These are phyloP conservation scores for Nasonia giraulti DNA, from an alignment of 1,140 invertebrate species.

Conservation along the genomic window DNA sequence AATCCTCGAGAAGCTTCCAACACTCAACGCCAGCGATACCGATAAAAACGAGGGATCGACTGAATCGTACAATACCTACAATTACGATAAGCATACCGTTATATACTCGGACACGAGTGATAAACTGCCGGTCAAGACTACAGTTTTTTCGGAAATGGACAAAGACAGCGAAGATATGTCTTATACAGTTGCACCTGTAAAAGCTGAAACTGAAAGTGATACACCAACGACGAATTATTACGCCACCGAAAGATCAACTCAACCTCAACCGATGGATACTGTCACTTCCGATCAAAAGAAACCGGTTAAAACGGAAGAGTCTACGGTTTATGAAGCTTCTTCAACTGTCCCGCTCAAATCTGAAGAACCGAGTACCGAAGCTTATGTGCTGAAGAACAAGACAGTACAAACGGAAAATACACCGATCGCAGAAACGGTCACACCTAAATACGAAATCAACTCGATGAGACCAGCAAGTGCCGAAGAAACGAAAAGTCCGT, in stretches of 20 bases:
- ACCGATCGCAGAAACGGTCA: constrained; percentile 11
- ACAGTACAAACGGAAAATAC: constrained; percentile 21
- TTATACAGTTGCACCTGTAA: not conserved
- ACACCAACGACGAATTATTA: not conserved
- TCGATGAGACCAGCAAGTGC: not conserved
- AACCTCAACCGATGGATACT: not conserved
- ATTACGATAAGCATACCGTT: not conserved
- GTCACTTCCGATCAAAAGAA: not conserved
- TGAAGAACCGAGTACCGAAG: not conserved
- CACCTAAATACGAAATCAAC: not conserved
- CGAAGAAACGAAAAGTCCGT: not conserved
- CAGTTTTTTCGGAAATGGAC: not conserved
- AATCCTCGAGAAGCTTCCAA: not conserved
- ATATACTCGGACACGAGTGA: not conserved
- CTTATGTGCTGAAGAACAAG: constrained; percentile 31
- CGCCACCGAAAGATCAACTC: constrained; percentile 3
- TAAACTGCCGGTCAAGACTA: constrained; percentile 5
- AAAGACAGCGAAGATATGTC: not conserved
- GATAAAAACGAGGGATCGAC: not conserved
- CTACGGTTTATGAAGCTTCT: constrained; percentile 11
- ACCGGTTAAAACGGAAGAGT: not conserved
- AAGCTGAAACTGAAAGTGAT: constrained; percentile 5
- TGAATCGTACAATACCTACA: not conserved
- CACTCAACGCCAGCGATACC: not conserved
- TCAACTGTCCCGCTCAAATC: not conserved